Conservation (phyloP, 2,113 vertebrate species). For the Tupaia tana region DNA sequence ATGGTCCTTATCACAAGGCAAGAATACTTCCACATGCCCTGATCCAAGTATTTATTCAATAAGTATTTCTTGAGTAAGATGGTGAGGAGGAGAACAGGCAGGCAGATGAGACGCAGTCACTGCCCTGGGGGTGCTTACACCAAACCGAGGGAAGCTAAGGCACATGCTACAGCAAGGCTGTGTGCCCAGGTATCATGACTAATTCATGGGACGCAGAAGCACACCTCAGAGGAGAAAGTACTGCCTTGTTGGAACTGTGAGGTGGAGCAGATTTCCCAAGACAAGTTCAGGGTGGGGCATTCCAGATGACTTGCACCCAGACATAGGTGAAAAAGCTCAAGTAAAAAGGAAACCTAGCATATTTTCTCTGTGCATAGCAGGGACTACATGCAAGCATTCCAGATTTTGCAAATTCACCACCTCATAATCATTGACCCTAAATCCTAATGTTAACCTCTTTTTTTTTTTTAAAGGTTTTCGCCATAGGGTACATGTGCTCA, state of each 20-base stretch:
- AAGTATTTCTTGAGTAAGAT: conserved; percentile 14
- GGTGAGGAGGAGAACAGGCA: not conserved
- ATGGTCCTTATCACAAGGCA: not conserved
- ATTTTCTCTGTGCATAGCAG: not conserved
- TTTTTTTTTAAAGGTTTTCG: not conserved
- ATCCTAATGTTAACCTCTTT: not conserved
- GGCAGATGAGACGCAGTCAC: not conserved
- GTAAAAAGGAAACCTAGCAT: not conserved
- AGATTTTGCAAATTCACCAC: not conserved
- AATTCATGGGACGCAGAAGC: not conserved
- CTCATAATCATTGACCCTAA: not conserved
- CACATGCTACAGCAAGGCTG: not conserved
- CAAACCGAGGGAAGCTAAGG: not conserved
- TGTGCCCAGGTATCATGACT: not conserved
- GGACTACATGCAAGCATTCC: not conserved
- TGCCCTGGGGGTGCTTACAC: not conserved
- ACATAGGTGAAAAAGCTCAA: conserved; percentile 8
- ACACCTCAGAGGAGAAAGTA: not conserved
- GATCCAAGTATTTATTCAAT: conserved; percentile 37
- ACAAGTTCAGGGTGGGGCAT: not conserved
- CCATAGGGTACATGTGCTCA: no score
- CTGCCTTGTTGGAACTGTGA: not conserved
- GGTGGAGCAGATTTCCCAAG: conserved; percentile 5
- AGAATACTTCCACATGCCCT: not conserved
- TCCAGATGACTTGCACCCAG: not conserved